Percentiles rank a stretch among this genome's conserved stretches.
Conservation (phyloP, 2,888 invertebrate genomes). For the Thera obeliscata region DNA sequence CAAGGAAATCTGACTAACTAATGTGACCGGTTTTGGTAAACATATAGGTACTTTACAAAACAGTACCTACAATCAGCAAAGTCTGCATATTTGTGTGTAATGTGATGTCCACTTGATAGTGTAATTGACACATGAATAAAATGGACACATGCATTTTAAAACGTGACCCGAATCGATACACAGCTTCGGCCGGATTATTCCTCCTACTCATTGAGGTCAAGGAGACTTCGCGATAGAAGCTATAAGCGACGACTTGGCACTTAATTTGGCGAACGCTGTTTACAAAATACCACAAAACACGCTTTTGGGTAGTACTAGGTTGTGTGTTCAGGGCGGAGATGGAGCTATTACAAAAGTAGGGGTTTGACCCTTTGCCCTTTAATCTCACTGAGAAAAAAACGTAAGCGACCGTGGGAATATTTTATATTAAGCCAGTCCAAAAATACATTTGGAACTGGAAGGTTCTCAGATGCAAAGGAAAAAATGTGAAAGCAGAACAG, state of each 20-base stretch:
- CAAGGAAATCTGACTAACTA: constrained; percentile 27
- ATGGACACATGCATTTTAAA: constrained; percentile 50
- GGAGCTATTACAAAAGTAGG: not conserved
- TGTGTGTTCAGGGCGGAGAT: not conserved
- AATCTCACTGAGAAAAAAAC: not conserved
- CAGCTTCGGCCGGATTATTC: constrained; percentile 12
- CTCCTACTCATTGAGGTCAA: constrained; percentile 21
- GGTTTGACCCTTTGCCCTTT: not conserved
- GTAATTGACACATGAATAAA: constrained; percentile 45
- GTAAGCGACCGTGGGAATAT: not conserved
- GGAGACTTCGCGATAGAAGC: constrained; percentile 11
- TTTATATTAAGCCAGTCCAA: no score
- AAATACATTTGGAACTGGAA: not conserved
- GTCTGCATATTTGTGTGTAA: not conserved
- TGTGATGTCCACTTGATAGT: not conserved
- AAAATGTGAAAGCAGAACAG: not conserved
- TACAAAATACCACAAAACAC: not conserved
- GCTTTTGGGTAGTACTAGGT: not conserved
- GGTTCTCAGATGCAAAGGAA: not conserved
- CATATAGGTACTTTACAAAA: constrained; percentile 2
- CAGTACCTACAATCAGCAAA: constrained; percentile 5
- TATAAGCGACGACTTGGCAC: constrained; percentile 4
- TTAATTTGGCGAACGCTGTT: constrained; percentile 3
- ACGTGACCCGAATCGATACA: constrained; percentile 65
- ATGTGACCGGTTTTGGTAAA: constrained; percentile 10